These are phyloP conservation scores for Cynodonichthys magdalenae DNA, from an alignment of 2,797 vertebrate genomes.

Conservation along the genomic window DNA sequence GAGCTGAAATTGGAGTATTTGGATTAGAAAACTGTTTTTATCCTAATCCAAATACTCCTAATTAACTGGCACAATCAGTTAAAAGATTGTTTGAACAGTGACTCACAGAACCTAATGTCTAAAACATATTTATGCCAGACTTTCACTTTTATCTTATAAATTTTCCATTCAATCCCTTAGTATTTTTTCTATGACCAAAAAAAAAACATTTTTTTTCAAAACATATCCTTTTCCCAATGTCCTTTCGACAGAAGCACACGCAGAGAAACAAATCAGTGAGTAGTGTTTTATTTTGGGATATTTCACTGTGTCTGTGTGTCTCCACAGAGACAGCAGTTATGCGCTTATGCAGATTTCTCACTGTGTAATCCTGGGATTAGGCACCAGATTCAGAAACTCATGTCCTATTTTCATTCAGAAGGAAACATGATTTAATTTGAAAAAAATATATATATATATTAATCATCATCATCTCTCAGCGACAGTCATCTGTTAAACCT, in stretches of 20 bases:
- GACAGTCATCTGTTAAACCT: constrained; percentile 36
- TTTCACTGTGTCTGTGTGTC: constrained; percentile 38
- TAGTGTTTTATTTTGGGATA: constrained; percentile 12
- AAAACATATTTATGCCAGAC: too few relatives aligned
- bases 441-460: constrained; percentile 37
- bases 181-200: too few relatives aligned
- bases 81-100: too few relatives aligned
- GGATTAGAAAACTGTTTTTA: too few relatives aligned
- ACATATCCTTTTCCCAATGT: background rate
- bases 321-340: constrained; percentile 43
- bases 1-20: too few relatives aligned
- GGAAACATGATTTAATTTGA: constrained; percentile 71
- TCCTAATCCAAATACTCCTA: background rate
- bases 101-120: too few relatives aligned
- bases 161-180: too few relatives aligned
- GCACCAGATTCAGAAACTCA: constrained; percentile 49
- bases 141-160: too few relatives aligned
- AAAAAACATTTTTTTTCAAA: too few relatives aligned
- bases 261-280: background rate
- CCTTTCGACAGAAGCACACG: background rate
- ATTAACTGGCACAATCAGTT: background rate
- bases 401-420: constrained; percentile 65
- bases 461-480: constrained; percentile 63
- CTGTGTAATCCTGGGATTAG: constrained; percentile 77
- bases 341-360: constrained; percentile 47